Evolutionary conservation across 2,113 vertebrate species (phyloP).

Genomic region (Sturnira hondurensis): DNA sequence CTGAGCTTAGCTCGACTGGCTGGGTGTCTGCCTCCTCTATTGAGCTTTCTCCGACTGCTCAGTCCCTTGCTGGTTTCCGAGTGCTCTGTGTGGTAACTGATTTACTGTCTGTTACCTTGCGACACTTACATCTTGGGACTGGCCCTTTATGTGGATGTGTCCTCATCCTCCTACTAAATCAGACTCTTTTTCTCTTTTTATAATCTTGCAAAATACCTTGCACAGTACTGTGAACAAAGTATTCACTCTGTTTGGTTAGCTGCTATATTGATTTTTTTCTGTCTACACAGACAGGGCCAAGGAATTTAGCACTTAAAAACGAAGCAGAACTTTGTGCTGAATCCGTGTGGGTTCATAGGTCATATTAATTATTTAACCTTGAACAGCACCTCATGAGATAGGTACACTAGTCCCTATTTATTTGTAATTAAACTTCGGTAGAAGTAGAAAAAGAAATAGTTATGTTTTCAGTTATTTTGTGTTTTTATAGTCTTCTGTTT

Average conservation of each 20-base stretch:
- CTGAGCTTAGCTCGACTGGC: background rate
- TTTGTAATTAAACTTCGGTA: background rate
- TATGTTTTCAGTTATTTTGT: background rate
- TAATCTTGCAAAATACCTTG: background rate
- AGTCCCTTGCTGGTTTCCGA: background rate
- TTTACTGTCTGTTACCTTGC: background rate
- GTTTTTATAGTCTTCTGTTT: background rate
- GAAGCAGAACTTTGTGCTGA: background rate
- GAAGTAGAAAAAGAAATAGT: background rate
- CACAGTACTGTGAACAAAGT: background rate
- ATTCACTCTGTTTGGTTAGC: background rate
- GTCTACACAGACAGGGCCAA: background rate
- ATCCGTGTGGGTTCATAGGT: background rate
- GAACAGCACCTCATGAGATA: background rate
- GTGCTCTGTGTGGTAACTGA: background rate
- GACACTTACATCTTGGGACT: background rate
- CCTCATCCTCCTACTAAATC: background rate
- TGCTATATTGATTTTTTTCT: background rate
- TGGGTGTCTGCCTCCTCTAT: background rate
- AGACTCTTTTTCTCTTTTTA: background rate
- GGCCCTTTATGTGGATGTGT: background rate
- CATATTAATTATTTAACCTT: background rate
- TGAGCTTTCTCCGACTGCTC: background rate
- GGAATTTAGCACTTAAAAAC: background rate
- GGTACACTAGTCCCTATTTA: background rate